Base-by-base conservation (phyloP, 1,140 invertebrate species). In the Eumeta japonica region DNA sequence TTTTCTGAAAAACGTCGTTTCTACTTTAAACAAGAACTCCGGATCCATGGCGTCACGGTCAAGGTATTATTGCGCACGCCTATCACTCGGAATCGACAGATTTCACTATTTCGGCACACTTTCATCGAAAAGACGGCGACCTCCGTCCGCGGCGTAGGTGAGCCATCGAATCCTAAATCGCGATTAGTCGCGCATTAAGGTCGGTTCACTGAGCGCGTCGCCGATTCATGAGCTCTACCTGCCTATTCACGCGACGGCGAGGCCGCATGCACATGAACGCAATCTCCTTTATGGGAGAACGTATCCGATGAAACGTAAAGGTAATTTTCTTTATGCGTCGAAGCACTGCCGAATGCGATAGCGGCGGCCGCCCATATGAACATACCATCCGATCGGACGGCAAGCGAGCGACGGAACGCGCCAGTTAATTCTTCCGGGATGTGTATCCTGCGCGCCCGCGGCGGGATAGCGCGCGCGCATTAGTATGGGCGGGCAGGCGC, bases 361-460 rank as follows among this genome's bases (percentile, higher is more conserved):
- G n/a, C n/a, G n/a, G n/a, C n/a, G n/a, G n/a, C n/a, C n/a, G n/a
- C n/a, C n/a, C n/a, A n/a, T n/a, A n/a, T n/a, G n/a, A n/a, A n/a
- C n/a, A n/a, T n/a, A n/a, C n/a, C n/a, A n/a, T n/a, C n/a, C n/a
- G n/a, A n/a, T n/a, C n/a, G n/a, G n/a, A n/a, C n/a, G 52, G 55
- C 55, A 52, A 58, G 52, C 50, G 51, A 45, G 39, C 31, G 38
- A 20, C 19, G 41, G 42, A 39, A 41, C 46, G 43, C 50, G 47
- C 40, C 46, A 45, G 43, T 48, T 62, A 57, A 63, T 59, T 63
- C 64, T 65, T 68, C 64, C 64, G 60, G 62, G 64, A 68, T 60
- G 64, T 65, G 43, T 68, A 59, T 68, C 64, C 64, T 59, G 59
- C 52, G 37, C 34, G 44, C 38, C 42, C 43, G 39, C 44, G 43